Evolutionary conservation across 2,888 invertebrate genomes (phyloP).

Genomic region (Sepioteuthis lessoniana): DNA sequence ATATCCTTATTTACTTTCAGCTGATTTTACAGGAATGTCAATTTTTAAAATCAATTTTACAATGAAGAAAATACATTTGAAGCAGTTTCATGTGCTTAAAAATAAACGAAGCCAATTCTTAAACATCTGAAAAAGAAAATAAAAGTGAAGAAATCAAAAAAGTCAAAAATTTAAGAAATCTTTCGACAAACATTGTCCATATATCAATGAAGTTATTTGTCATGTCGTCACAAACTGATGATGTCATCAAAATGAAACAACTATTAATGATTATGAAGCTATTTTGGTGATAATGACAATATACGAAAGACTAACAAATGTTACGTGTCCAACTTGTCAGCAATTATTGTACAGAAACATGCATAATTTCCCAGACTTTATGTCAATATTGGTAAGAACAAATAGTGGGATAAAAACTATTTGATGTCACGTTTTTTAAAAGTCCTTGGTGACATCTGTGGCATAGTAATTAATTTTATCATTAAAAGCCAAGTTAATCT

Average conservation of each 20-base stretch:
- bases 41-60: neutral
- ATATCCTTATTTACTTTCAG: neutral
- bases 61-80: neutral
- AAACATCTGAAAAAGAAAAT: neutral
- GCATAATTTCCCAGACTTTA: neutral
- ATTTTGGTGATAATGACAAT: neutral
- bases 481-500: too few species aligned
- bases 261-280: neutral
- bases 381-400: neutral
- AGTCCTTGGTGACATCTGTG: too few species aligned
- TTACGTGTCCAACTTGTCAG: neutral
- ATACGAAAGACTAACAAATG: neutral
- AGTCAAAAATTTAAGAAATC: neutral
- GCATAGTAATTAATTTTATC: too few species aligned
- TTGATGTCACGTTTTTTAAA: too few species aligned
- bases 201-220: neutral
- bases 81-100: neutral
- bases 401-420: too few species aligned
- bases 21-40: neutral
- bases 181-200: neutral
- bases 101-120: neutral
- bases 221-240: neutral
- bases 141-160: neutral
- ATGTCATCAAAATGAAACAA: neutral
- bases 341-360: neutral